These are phyloP conservation scores for Callocephalon fimbriatum DNA, from an alignment of 2,113 vertebrate genomes.

Conservation along the genomic window DNA sequence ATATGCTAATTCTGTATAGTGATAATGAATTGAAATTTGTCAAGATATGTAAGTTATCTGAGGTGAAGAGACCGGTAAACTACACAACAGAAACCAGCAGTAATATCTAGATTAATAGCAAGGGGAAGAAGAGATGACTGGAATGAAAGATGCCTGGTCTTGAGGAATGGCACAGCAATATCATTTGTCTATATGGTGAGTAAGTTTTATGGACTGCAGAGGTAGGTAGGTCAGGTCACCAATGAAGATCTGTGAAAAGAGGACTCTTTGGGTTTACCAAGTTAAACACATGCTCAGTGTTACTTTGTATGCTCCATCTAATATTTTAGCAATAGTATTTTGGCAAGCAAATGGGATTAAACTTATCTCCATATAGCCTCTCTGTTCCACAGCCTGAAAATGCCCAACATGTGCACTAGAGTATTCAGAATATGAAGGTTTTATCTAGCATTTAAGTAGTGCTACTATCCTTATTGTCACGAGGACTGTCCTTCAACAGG, in stretches of 20 bases:
- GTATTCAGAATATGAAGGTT: neutral
- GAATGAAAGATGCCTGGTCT: neutral
- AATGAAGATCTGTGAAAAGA: neutral
- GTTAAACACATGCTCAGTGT: neutral
- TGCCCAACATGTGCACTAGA: neutral
- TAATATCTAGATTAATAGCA: neutral
- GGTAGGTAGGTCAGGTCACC: neutral
- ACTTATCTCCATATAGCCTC: neutral
- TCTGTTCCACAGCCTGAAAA: neutral
- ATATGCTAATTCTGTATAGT: neutral
- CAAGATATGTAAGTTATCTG: neutral
- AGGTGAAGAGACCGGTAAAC: neutral
- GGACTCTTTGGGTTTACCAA: neutral
- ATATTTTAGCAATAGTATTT: neutral
- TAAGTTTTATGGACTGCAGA: neutral
- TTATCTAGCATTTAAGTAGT: neutral
- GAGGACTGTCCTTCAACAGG: neutral
- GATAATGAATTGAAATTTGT: neutral
- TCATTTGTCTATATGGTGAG: neutral
- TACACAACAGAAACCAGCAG: fast-evolving
- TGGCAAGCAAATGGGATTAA: neutral
- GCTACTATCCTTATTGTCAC: neutral
- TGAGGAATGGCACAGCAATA: neutral
- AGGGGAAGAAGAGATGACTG: neutral
- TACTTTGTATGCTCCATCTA: neutral